phyloP scores from a whole-genome alignment of 2,888 invertebrate species.

The Phyto melanocephala region DNA sequence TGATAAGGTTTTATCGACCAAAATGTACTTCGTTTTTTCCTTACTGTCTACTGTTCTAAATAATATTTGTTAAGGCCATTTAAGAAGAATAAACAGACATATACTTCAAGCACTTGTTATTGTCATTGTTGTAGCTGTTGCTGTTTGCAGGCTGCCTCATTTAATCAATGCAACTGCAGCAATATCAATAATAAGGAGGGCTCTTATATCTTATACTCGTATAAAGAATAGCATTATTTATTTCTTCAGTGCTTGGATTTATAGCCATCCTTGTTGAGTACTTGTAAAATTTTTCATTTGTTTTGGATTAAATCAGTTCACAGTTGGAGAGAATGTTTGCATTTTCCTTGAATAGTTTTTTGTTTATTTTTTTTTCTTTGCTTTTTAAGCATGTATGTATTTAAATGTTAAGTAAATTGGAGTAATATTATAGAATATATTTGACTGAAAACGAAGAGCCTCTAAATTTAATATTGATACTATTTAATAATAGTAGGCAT shows the following conservation, averaged over 20 bases:
- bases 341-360: neutral
- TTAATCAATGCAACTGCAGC: neutral
- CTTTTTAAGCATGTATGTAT: neutral
- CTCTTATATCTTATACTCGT: neutral
- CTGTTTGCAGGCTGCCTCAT: too few relatives aligned
- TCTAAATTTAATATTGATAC: too few relatives aligned
- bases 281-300: conserved; percentile 1
- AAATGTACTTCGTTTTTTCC: too few relatives aligned
- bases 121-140: neutral
- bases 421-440: neutral
- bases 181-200: neutral
- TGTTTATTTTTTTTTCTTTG: too few relatives aligned
- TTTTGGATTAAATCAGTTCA: conserved; percentile 42
- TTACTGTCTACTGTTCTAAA: conserved; percentile 7
- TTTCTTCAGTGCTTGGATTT: conserved; percentile 41
- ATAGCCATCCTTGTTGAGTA: conserved; percentile 33
- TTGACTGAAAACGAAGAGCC: too few relatives aligned
- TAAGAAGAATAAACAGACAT: conserved; percentile 39
- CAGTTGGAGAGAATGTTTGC: conserved; percentile 33
- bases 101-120: conserved; percentile 38
- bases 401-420: conserved; percentile 35
- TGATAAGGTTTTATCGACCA: too few relatives aligned
- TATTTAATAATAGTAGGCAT: conserved; percentile 8
- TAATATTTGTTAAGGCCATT: conserved; percentile 23
- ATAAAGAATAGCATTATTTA: conserved; percentile 26